phyloP scores from a whole-genome alignment of 1,140 invertebrate species.

The Triops cancriformis region DNA sequence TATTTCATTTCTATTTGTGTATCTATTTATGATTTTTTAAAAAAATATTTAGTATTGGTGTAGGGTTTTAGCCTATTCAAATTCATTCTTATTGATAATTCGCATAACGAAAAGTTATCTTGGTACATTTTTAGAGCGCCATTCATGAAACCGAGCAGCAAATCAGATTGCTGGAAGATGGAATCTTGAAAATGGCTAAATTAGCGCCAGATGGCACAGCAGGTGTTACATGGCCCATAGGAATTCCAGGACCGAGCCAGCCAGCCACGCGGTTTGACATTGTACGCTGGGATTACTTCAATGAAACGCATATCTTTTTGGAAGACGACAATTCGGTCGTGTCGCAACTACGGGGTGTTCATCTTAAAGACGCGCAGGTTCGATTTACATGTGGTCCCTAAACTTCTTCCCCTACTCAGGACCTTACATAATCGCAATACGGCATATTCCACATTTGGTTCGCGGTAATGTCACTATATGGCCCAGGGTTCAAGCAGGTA shows the following conservation, averaged over 20 bases:
- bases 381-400: not conserved
- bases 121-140: constrained; percentile 28
- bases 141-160: constrained; percentile 29
- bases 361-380: constrained; percentile 55
- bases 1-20: too few relatives aligned
- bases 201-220: constrained; percentile 39
- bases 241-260: constrained; percentile 56
- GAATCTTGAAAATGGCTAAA: constrained; percentile 40
- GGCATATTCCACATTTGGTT: too few relatives aligned
- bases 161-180: constrained; percentile 33
- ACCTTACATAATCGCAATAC: too few relatives aligned
- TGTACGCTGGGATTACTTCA: constrained; percentile 73
- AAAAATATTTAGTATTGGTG: too few relatives aligned
- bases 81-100: too few relatives aligned
- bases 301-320: constrained; percentile 67
- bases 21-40: too few relatives aligned
- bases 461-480: too few relatives aligned
- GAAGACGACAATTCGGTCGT: constrained; percentile 57
- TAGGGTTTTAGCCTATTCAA: too few relatives aligned
- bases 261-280: constrained; percentile 74
- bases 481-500: too few relatives aligned
- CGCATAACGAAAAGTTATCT: not conserved
- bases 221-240: constrained; percentile 61
- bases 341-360: constrained; percentile 47
- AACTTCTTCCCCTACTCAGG: too few relatives aligned